Percentiles rank a stretch among this genome's conserved stretches.
phyloP scores from a whole-genome alignment of 1,140 invertebrate genomes.

The Dinoponera quadriceps region DNA sequence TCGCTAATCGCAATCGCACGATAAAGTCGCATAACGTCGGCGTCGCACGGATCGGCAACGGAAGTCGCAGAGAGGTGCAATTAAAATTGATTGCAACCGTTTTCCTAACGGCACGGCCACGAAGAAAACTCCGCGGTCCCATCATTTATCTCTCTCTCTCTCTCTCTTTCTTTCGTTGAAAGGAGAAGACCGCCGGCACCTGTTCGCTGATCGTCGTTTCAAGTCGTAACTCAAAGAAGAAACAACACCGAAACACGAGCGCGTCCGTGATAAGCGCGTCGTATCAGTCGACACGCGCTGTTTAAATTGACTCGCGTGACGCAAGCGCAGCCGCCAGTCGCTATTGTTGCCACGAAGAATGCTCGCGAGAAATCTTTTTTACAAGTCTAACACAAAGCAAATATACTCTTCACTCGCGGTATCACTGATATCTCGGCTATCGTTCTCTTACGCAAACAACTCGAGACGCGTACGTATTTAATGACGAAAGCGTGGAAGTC shows the following conservation, averaged over 20 bases:
- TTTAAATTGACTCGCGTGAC: slow-evolving; percentile 26
- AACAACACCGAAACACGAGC: background rate
- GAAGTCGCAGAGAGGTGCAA: background rate
- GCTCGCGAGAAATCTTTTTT: background rate
- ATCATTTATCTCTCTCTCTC: too few relatives aligned
- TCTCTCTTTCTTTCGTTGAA: background rate
- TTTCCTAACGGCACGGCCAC: slow-evolving; percentile 19
- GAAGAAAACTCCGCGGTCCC: background rate
- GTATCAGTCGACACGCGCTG: slow-evolving; percentile 7
- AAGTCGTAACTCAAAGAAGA: slow-evolving; percentile 7
- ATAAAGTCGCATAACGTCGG: slow-evolving; percentile 26
- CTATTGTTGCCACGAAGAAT: background rate
- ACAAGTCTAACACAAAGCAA: background rate
- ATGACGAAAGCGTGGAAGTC: background rate
- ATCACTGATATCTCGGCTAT: background rate
- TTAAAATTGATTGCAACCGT: slow-evolving; percentile 40
- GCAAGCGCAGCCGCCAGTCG: background rate
- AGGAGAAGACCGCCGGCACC: background rate
- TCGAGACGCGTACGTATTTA: background rate
- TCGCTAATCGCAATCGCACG: slow-evolving; percentile 1
- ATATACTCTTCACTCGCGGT: background rate
- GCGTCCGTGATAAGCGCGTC: slow-evolving; percentile 3
- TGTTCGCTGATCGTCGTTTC: background rate
- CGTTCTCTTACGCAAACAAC: background rate
- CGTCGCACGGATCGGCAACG: slow-evolving; percentile 1